Percentiles rank a stretch among this genome's conserved stretches.
These are phyloP conservation scores for Apamea epomidion DNA, from an alignment of 2,888 invertebrate genomes.

Conservation along the genomic window DNA sequence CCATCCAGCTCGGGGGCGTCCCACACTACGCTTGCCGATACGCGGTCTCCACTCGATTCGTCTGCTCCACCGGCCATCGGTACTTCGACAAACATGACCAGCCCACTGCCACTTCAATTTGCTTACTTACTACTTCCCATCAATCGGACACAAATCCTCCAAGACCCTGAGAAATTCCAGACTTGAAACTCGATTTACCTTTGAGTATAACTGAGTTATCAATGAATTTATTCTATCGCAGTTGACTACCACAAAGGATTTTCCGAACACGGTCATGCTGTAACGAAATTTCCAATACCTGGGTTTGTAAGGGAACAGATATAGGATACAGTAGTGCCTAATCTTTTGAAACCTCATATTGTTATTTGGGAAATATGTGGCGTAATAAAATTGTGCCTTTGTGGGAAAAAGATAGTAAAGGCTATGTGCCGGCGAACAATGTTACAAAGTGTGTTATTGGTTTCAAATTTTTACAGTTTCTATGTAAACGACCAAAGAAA, in stretches of 20 bases:
- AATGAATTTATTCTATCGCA: background rate
- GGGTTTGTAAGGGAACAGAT: background rate
- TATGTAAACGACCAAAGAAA: background rate
- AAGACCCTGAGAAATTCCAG: too few relatives aligned
- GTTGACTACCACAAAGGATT: background rate
- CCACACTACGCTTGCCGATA: too few relatives aligned
- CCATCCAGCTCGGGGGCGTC: too few relatives aligned
- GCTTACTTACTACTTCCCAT: too few relatives aligned
- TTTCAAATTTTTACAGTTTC: background rate
- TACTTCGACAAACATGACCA: too few relatives aligned
- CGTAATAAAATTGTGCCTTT: conserved; percentile 11
- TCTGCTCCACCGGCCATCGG: too few relatives aligned
- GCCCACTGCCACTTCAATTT: too few relatives aligned
- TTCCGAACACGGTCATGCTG: background rate
- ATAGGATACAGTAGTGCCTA: background rate
- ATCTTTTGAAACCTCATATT: conserved; percentile 32
- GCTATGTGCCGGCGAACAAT: background rate
- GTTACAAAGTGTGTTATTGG: background rate
- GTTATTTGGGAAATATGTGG: conserved; percentile 3
- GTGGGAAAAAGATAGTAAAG: background rate
- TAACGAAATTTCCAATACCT: conserved; percentile 23
- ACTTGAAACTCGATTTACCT: background rate
- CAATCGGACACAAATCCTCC: too few relatives aligned
- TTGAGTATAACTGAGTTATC: too few relatives aligned
- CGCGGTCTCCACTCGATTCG: too few relatives aligned